phyloP scores from a whole-genome alignment of 2,113 vertebrate species.

The Xenopus laevis region DNA sequence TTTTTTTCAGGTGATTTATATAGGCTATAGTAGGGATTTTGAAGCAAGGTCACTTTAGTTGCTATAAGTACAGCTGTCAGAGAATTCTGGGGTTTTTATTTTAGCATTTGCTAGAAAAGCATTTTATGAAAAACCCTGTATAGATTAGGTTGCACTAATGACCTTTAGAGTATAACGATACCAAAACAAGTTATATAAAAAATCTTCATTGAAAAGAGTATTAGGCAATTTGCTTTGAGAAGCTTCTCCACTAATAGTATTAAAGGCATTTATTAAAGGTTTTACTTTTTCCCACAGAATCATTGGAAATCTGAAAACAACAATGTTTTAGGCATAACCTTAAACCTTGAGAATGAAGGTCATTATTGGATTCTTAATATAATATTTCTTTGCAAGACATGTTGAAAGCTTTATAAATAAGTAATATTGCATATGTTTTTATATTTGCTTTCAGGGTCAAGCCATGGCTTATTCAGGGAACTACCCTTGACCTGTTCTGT shows the following conservation, averaged over 20 bases:
- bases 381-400: conserved; percentile 35
- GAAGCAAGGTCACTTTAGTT: too few species aligned
- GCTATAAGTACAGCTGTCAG: too few species aligned
- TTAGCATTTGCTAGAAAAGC: too few species aligned
- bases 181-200: too few species aligned
- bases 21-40: too few species aligned
- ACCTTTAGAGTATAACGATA: too few species aligned
- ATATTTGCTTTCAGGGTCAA: conserved; percentile 31
- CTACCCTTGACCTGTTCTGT: conserved; percentile 45
- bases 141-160: too few species aligned
- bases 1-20: too few species aligned
- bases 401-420: conserved; percentile 35
- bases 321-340: conserved; percentile 20
- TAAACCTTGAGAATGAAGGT: conserved; percentile 26
- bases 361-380: conserved; percentile 30
- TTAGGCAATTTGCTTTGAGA: too few species aligned
- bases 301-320: conserved; percentile 5
- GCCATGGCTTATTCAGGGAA: conserved; percentile 3
- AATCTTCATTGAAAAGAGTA: too few species aligned
- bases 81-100: too few species aligned
- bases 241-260: background rate
- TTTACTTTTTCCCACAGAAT: background rate
- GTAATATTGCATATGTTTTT: background rate
- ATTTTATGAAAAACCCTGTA: too few species aligned
- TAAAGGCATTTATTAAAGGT: background rate